phyloP scores from a whole-genome alignment of 35 echinoderm and acorn worm species.

The Amphiura filiformis region DNA sequence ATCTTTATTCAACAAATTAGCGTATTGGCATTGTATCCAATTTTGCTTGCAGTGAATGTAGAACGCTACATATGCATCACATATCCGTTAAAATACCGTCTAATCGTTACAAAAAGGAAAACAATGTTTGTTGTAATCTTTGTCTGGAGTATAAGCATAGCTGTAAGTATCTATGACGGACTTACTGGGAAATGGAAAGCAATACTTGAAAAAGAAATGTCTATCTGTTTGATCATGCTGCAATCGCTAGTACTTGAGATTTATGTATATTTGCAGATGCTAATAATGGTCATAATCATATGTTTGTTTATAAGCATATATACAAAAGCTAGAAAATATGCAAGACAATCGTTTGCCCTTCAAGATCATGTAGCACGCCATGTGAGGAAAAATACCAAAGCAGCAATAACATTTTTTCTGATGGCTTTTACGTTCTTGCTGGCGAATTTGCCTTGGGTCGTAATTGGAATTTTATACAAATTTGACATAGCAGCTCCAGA shows the following conservation, averaged over 20 bases:
- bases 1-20: not conserved
- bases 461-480: not conserved
- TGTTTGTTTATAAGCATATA: not conserved
- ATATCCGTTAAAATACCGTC: not conserved
- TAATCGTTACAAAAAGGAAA: not conserved
- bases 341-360: not conserved
- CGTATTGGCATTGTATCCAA: not conserved
- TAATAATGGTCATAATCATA: not conserved
- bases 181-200: not conserved
- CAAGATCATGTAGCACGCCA: not conserved
- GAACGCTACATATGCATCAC: constrained; percentile 25
- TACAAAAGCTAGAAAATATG: not conserved
- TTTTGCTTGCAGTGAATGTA: constrained; percentile 6
- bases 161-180: not conserved
- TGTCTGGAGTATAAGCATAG: not conserved
- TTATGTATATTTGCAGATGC: not conserved
- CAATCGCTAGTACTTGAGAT: not conserved
- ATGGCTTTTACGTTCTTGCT: not conserved
- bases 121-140: not conserved
- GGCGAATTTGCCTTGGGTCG: not conserved
- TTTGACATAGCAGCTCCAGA: not conserved
- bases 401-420: not conserved
- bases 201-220: not conserved
- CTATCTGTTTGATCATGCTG: not conserved
- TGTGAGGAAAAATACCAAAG: not conserved